Base-by-base conservation (phyloP, 2,113 vertebrate genomes). In the Myanophis thanlyinensis region DNA sequence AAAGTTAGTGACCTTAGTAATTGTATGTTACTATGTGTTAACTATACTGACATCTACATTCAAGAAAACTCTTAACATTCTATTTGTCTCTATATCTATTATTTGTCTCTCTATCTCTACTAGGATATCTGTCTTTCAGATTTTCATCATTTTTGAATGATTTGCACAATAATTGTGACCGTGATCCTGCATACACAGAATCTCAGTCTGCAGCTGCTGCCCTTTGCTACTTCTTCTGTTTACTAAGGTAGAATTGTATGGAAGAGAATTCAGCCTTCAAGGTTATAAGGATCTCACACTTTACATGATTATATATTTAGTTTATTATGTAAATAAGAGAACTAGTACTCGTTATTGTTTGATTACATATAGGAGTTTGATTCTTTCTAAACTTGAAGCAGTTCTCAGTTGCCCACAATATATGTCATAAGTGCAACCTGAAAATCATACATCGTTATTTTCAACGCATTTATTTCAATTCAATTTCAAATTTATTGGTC, bases 1-100 rank as follows among this genome's bases (percentile, higher is more conserved):
- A 51, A 4, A 47, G 90, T 92, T 96, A 92, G 93, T 90, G 84
- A 95, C 94, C 95, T 95, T 59, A 91, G 67, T 62, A 93, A 92
- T 27, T 90, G 87, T 94, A 90, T 73, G 94, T 95, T n/a, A n/a
- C n/a, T n/a, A n/a, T n/a, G n/a, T n/a, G n/a, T n/a, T n/a, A n/a
- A n/a, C 54, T 85, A 84, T 40, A 87, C 40, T 91, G 62, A 88
- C 49, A 4, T 90, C 87, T 84, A 85, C 92, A 94, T 10, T 87
- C 59, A 89, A 44, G 48, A 88, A 47, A n/a, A 1, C 46, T 85
- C 25, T 47, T 8, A 90, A 35, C 59, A 27, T 73, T 18, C 12
- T 25, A 11, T 25, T 20, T 47, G 23, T 35, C 30, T 88, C 7
- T 88, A n/a, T 52, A 30, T 48, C 46, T 27, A 47, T 85, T 86